Evolutionary conservation across 2,113 vertebrate genomes (phyloP).

Genomic region (Tringa solitaria): DNA sequence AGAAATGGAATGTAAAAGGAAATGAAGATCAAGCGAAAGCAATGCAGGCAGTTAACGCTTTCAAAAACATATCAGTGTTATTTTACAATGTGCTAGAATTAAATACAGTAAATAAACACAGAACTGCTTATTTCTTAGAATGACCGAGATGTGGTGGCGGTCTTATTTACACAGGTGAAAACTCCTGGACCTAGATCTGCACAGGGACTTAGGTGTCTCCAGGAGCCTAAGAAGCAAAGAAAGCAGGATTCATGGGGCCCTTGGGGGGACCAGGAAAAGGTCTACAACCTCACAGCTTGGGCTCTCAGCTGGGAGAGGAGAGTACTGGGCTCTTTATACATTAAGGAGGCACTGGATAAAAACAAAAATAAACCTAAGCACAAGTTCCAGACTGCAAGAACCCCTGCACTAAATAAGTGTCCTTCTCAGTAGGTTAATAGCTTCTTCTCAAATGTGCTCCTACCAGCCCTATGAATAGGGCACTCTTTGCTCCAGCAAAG

Average conservation of each 20-base stretch:
- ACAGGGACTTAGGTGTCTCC: slow-evolving; percentile 38
- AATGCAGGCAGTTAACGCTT: slow-evolving; percentile 15
- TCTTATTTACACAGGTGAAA: slow-evolving; percentile 64
- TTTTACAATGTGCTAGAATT: slow-evolving; percentile 55
- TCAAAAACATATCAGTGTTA: slow-evolving; percentile 28
- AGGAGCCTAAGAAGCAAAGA: slow-evolving; percentile 25
- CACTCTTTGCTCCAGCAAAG: neutral
- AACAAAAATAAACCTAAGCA: slow-evolving; percentile 47
- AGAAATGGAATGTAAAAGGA: slow-evolving; percentile 27
- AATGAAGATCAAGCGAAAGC: slow-evolving; percentile 16
- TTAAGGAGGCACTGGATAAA: slow-evolving; percentile 13
- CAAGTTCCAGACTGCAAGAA: neutral
- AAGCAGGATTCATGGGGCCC: slow-evolving; percentile 44
- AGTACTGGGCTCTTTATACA: neutral
- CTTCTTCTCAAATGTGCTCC: neutral
- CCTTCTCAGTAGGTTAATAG: neutral
- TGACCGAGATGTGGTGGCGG: slow-evolving; percentile 38
- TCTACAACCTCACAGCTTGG: slow-evolving; percentile 3
- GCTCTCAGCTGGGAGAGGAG: slow-evolving; percentile 3
- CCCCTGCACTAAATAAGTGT: neutral
- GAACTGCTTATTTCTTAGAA: slow-evolving; percentile 45
- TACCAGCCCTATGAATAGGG: neutral
- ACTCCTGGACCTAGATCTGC: slow-evolving; percentile 32
- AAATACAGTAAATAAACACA: slow-evolving; percentile 59
- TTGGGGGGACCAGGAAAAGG: slow-evolving; percentile 14